phyloP scores from a whole-genome alignment of 2,113 vertebrate genomes.

The Macrotus californicus region DNA sequence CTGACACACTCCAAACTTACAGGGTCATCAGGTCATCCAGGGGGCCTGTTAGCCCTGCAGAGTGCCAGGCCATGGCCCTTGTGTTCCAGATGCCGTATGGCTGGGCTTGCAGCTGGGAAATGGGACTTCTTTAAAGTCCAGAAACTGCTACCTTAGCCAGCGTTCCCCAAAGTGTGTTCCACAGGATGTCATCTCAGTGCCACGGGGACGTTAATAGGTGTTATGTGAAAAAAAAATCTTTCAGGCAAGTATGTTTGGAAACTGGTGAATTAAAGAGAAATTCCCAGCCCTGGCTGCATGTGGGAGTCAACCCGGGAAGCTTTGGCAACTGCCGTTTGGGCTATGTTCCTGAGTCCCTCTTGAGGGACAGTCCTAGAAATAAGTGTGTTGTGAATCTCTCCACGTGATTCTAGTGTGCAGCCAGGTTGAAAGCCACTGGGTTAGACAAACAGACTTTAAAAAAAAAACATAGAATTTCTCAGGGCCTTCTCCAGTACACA shows the following conservation, averaged over 20 bases:
- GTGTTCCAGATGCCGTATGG: not conserved
- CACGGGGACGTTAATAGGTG: not conserved
- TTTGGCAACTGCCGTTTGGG: not conserved
- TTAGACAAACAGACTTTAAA: not conserved
- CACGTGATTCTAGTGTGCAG: not conserved
- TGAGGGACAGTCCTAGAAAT: not conserved
- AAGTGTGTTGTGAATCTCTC: not conserved
- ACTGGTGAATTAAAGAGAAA: not conserved
- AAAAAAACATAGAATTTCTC: not conserved
- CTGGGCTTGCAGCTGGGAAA: not conserved
- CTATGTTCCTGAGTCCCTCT: not conserved
- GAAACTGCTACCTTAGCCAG: not conserved
- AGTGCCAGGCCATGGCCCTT: not conserved
- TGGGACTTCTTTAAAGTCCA: not conserved
- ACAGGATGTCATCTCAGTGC: not conserved
- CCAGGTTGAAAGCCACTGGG: not conserved
- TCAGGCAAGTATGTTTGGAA: not conserved
- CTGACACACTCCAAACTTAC: not conserved
- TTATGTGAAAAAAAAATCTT: not conserved
- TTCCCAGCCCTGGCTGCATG: not conserved
- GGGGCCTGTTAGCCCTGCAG: not conserved
- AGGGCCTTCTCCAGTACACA: not conserved
- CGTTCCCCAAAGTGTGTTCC: not conserved
- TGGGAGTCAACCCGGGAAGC: not conserved
- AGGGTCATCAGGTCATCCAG: not conserved